Evolutionary conservation across 2,797 vertebrate species (phyloP).

Genomic region (Telmatherina bonti): DNA sequence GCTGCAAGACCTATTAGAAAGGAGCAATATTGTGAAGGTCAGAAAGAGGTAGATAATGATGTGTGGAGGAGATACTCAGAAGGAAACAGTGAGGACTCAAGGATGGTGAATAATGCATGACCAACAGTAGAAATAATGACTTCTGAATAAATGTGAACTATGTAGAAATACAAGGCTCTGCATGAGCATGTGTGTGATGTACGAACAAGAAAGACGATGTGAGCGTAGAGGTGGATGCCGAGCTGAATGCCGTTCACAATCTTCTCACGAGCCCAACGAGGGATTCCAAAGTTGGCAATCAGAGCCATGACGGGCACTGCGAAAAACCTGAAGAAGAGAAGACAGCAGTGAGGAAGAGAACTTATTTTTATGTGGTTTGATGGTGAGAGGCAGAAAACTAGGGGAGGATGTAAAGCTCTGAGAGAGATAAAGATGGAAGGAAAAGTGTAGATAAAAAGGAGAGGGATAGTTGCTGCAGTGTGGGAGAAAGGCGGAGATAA

Average conservation of each 20-base stretch:
- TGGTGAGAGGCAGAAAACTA: conserved; percentile 26
- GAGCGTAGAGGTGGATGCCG: conserved; percentile 93
- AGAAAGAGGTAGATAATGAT: conserved; percentile 62
- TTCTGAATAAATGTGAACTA: conserved; percentile 49
- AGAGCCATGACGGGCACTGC: conserved; percentile 93
- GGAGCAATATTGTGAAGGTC: conserved; percentile 60
- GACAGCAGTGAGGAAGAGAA: conserved; percentile 26
- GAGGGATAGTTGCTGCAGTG: conserved; percentile 51
- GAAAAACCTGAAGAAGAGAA: conserved; percentile 86
- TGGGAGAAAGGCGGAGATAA: conserved; percentile 54
- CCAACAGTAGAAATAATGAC: conserved; percentile 54
- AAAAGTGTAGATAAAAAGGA: conserved; percentile 63
- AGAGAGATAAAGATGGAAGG: conserved; percentile 46
- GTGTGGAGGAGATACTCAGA: conserved; percentile 68
- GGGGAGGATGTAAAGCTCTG: conserved; percentile 39
- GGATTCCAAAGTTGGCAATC: conserved; percentile 94
- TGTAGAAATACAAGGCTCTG: conserved; percentile 27
- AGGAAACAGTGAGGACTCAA: conserved; percentile 53
- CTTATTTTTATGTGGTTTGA: conserved; percentile 24
- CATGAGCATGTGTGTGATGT: conserved; percentile 14
- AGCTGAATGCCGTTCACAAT: conserved; percentile 95
- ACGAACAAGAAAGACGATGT: conserved; percentile 91
- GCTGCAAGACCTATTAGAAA: conserved; percentile 45
- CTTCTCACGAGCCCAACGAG: conserved; percentile 95
- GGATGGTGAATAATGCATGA: conserved; percentile 66